Evolutionary conservation across 1,140 invertebrate genomes (phyloP).

Genomic region (Oedothorax gibbosus): DNA sequence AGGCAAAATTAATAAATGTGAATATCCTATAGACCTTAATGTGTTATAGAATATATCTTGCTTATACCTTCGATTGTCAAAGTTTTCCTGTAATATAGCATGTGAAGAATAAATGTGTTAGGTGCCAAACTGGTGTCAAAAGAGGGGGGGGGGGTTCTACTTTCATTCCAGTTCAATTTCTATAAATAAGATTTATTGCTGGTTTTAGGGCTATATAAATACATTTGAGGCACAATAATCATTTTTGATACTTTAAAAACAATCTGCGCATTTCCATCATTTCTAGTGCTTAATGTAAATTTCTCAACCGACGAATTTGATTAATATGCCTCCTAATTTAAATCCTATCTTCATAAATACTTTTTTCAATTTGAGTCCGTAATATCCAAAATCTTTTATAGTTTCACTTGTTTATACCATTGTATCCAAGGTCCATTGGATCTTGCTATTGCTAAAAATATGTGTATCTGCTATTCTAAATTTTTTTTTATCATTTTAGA

Average conservation of each 20-base stretch:
- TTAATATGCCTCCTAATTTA: not conserved
- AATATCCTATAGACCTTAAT: too few species aligned
- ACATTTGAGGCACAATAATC: not conserved
- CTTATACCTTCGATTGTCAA: too few species aligned
- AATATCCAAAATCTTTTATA: not conserved
- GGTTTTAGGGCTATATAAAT: not conserved
- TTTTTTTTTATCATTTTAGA: constrained; percentile 63
- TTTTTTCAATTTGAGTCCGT: not conserved
- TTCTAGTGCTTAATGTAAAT: not conserved
- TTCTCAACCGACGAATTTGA: not conserved
- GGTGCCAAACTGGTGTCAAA: too few species aligned
- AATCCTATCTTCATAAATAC: not conserved
- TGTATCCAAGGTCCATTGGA: not conserved
- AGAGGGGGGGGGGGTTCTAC: too few species aligned
- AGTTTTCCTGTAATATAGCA: too few species aligned
- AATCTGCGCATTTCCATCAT: not conserved
- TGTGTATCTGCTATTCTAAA: constrained; percentile 1
- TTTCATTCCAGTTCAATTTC: too few species aligned
- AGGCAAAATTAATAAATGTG: too few species aligned
- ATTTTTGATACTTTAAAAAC: not conserved
- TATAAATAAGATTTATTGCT: too few species aligned
- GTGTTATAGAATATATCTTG: too few species aligned
- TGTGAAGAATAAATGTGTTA: too few species aligned
- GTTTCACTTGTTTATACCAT: not conserved
- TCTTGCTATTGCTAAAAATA: constrained; percentile 5